Evolutionary conservation across 2,888 invertebrate species (phyloP).

Genomic region (Lycophotia porphyrea): DNA sequence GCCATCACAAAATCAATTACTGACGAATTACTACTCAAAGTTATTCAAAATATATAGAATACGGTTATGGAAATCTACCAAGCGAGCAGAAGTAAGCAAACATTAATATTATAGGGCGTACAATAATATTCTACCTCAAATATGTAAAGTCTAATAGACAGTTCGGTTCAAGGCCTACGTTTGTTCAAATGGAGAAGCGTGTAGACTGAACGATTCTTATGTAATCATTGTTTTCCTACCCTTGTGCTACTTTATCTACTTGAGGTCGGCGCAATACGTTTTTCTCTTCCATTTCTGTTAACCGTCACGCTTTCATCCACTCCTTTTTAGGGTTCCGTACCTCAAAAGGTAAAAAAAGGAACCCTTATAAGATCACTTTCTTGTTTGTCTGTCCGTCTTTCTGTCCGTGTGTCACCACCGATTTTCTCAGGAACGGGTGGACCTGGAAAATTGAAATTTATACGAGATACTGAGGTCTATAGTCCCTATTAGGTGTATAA

Average conservation of each 20-base stretch:
- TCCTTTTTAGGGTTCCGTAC: no score
- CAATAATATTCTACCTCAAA: conserved; percentile 24
- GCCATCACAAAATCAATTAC: no score
- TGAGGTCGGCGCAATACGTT: no score
- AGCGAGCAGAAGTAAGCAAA: conserved; percentile 18
- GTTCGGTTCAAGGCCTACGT: neutral
- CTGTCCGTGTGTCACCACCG: no score
- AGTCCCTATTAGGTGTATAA: no score
- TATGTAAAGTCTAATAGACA: conserved; percentile 10
- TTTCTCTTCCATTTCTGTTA: neutral
- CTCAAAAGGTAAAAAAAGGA: no score
- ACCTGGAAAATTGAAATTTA: no score
- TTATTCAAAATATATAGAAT: neutral
- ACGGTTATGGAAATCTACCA: conserved; percentile 17
- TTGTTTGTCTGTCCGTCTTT: no score
- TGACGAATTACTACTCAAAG: neutral
- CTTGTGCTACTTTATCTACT: no score
- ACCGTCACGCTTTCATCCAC: neutral
- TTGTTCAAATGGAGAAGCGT: neutral
- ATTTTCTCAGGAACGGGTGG: no score
- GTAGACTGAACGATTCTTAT: neutral
- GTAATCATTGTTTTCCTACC: neutral
- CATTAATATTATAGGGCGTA: neutral
- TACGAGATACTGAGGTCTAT: no score
- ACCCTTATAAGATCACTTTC: no score